These are phyloP conservation scores for Beroe ovata DNA, from an alignment of 37 sponge, comb jelly and placozoan species.

Conservation along the genomic window DNA sequence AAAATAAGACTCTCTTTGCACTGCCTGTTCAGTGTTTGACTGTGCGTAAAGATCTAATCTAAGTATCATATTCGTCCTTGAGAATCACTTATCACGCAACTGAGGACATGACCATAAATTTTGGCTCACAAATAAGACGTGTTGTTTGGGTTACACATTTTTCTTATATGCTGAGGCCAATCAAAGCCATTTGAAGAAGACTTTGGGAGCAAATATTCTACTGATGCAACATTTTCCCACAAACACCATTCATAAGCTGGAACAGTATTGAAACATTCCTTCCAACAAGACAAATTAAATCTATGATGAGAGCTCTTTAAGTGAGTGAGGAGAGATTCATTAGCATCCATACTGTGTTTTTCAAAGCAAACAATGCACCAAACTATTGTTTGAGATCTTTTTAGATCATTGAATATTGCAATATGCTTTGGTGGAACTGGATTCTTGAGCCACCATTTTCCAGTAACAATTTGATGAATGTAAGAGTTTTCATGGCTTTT, in stretches of 20 bases:
- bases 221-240: not conserved
- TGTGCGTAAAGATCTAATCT: too few species aligned
- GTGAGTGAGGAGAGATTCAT: not conserved
- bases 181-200: slow-evolving; percentile 17
- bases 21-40: too few species aligned
- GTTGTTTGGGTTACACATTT: not conserved
- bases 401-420: not conserved
- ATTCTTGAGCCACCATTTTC: slow-evolving; percentile 27
- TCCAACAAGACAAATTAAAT: slow-evolving; percentile 36
- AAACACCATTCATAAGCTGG: slow-evolving; percentile 23
- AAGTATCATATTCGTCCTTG: too few species aligned
- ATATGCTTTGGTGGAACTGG: not conserved
- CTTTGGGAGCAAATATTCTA: not conserved
- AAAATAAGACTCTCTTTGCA: too few species aligned
- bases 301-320: slow-evolving; percentile 21
- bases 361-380: slow-evolving; percentile 55
- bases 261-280: slow-evolving; percentile 1
- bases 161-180: slow-evolving; percentile 21
- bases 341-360: not conserved
- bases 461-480: not conserved
- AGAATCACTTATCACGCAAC: too few species aligned
- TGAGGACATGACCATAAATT: too few species aligned
- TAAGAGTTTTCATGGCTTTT: not conserved
- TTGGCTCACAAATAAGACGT: too few species aligned
- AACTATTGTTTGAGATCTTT: not conserved